Evolutionary conservation across 2,888 invertebrate genomes (phyloP), one percentile per base, ranked within the genome.

Genomic region (Oegoconia quadripuncta): DNA sequence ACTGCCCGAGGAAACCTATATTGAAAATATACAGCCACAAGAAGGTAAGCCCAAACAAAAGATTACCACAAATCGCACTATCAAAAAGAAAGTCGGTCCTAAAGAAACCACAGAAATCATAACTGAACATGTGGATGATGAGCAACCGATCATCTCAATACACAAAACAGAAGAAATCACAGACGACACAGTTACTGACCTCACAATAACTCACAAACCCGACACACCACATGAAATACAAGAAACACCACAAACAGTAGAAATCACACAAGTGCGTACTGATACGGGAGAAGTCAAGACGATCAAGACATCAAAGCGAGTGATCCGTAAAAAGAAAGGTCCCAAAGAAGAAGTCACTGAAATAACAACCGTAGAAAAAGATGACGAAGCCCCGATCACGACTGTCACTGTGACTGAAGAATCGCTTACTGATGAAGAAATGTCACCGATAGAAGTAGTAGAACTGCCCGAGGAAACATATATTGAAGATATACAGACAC

Each of bases 341-440:
- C 40, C 36, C 15, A 44, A 55, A 36, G 48, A 42, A 6, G 42
- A 47, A 29, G 30, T 48, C 0, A 56, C 54, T 1, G 48, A 51
- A 46, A 51, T 52, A 5, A 44, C 40, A 5, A 52, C 50, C 55
- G 53, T 70, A 44, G 43, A 80, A 70, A 57, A 86, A 67, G 60
- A 81, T 64, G 76, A 76, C 43, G 64, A 77, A 46, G 36, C 52
- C 37, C 63, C 64, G 7, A 53, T 55, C 48, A 86, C 87, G 54
- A 76, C 80, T 40, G 74, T 80, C 48, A 59, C 68, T 28, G 57
- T 41, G 27, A 55, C 52, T 20, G 61, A 46, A 42, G 44, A 84
- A 33, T n/a, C n/a, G n/a, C n/a, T n/a, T n/a, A n/a, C n/a, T n/a
- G n/a, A n/a, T 9, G 48, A 46, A 22, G 37, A 41, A 1, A 39